Evolutionary conservation across 2,113 vertebrate genomes (phyloP), one percentile per base, ranked within the genome.

Genomic region (Asarcornis scutulata): DNA sequence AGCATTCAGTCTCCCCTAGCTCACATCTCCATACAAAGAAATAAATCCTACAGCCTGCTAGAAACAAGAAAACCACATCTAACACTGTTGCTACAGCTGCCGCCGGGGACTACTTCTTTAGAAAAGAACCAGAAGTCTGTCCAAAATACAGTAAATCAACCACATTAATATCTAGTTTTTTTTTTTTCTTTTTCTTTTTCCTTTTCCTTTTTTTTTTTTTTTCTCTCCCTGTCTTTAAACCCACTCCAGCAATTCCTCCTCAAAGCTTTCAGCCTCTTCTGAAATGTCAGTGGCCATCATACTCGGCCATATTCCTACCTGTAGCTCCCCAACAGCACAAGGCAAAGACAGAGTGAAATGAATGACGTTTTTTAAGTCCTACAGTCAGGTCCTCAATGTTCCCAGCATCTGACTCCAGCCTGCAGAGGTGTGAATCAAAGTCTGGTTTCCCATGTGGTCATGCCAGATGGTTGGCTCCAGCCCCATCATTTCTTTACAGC

Each of bases 361-460:
- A 87, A 79, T 13, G 48, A 79, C 2, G 5, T 25, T 31, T 92
- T 94, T 87, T 75, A 67, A 85, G 63, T 73, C 73, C 83, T 92
- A 60, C 42, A 93, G 82, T 91, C 67, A 74, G 63, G 96, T 96
- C 95, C 92, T 96, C 88, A 80, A 10, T 74, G 91, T 95, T 97
- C 81, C 80, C 86, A 91, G 92, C 93, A 96, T 95, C 95, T 94
- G 95, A 97, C 92, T 96, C 63, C 40, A 94, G 93, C 93, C 91
- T 95, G 94, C 91, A 96, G 94, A 97, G 93, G 95, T 95, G 94
- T 96, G 92, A 96, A 94, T 95, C 95, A 95, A 91, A 95, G 94
- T 96, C 95, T 97, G 86, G 55, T 97, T 96, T 96, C 89, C 95
- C 96, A 97, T 95, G 96, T 96, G 96, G 95, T 81, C 88, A 85